Percentiles rank a stretch among this genome's conserved stretches.
These are phyloP conservation scores for Emydocephalus ijimae DNA, from an alignment of 2,113 vertebrate species.

Conservation along the genomic window DNA sequence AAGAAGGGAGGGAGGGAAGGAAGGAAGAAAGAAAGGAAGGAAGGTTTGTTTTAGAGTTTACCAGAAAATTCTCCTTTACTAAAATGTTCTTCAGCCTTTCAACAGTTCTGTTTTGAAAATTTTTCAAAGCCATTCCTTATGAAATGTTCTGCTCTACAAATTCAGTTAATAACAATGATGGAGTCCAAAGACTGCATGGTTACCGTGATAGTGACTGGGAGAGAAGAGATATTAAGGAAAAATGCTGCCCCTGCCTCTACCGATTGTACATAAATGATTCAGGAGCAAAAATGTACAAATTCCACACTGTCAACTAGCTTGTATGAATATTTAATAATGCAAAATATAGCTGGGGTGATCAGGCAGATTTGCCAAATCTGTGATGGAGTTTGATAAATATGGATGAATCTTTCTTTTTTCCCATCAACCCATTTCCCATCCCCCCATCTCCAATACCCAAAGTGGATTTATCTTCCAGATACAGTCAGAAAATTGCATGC, in stretches of 20 bases:
- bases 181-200: not conserved
- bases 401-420: constrained; percentile 58
- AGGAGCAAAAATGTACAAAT: constrained; percentile 67
- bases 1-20: not conserved
- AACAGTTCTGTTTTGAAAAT: not conserved
- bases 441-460: not conserved
- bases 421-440: not conserved
- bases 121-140: not conserved
- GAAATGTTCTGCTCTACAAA: not conserved
- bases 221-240: not conserved
- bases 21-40: not conserved
- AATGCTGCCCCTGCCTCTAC: not conserved
- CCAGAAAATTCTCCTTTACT: not conserved
- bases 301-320: constrained; percentile 61
- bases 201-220: not conserved
- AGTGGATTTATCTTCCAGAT: constrained; percentile 10
- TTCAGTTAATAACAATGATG: not conserved
- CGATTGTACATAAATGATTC: constrained; percentile 65
- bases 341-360: constrained; percentile 74
- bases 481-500: not conserved
- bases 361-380: constrained; percentile 70
- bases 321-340: constrained; percentile 77
- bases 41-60: not conserved
- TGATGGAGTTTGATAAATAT: constrained; percentile 73
- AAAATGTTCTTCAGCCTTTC: not conserved